Percentiles rank a stretch among this genome's conserved stretches.
Evolutionary conservation across 2,113 vertebrate species (phyloP).

Genomic region (Corvus moneduloides): DNA sequence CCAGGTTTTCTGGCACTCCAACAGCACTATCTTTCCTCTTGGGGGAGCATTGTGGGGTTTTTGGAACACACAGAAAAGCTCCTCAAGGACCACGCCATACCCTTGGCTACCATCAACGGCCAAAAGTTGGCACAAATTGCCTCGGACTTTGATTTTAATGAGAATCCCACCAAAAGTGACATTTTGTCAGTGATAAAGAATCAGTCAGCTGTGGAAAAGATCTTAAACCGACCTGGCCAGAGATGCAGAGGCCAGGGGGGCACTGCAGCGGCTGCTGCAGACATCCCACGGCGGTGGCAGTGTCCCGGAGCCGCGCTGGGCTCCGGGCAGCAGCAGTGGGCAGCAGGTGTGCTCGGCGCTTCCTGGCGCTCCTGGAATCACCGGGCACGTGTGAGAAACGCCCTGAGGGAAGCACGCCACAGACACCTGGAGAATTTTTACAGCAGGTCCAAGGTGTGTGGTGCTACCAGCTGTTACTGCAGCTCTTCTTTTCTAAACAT

Average conservation of each 20-base stretch:
- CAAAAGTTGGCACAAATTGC: constrained; percentile 58
- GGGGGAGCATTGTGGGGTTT: constrained; percentile 65
- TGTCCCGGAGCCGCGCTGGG: constrained; percentile 31
- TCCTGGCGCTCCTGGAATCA: constrained; percentile 75
- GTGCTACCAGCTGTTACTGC: constrained; percentile 60
- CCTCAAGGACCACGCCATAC: constrained; percentile 77
- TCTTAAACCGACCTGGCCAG: constrained; percentile 73
- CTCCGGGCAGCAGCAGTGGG: constrained; percentile 75
- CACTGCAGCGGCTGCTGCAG: constrained; percentile 60
- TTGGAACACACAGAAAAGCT: constrained; percentile 70
- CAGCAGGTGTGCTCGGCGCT: constrained; percentile 74
- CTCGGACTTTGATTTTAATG: constrained; percentile 47
- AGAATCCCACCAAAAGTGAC: constrained; percentile 11
- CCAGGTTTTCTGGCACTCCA: constrained; percentile 77
- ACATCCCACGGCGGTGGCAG: constrained; percentile 77
- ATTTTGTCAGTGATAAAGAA: constrained; percentile 78
- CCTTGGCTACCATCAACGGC: constrained; percentile 71
- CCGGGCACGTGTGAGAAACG: constrained; percentile 61
- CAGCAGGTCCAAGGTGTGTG: constrained; percentile 83
- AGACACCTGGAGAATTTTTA: constrained; percentile 86
- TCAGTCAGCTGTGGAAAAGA: constrained; percentile 49
- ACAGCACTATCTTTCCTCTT: constrained; percentile 67
- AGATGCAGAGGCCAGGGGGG: constrained; percentile 79
- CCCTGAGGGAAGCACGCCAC: constrained; percentile 75
- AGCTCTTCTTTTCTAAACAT: constrained; percentile 54